Conservation (phyloP, 2,888 invertebrate genomes). For the Marasmarcha lunaedactyla region DNA sequence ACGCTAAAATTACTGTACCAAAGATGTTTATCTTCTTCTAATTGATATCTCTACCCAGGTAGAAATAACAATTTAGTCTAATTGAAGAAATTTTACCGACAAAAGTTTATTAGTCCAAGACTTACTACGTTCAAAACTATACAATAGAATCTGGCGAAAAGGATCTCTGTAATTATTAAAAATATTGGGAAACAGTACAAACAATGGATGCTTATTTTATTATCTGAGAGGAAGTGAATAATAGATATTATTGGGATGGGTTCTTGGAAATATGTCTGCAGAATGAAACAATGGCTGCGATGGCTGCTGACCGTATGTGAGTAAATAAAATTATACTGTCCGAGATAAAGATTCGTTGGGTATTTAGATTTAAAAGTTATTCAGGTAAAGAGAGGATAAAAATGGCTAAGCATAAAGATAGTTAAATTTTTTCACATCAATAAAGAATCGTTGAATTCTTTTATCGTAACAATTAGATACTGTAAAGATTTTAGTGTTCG, state of each 20-base stretch:
- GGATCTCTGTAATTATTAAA: conserved; percentile 41
- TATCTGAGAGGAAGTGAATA: conserved; percentile 62
- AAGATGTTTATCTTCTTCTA: too few species aligned
- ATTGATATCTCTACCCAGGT: too few species aligned
- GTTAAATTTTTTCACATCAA: too few species aligned
- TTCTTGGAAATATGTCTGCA: conserved; percentile 38
- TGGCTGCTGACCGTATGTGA: conserved; percentile 32
- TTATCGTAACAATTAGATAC: too few species aligned
- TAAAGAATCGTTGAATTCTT: too few species aligned
- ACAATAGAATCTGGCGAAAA: conserved; percentile 30
- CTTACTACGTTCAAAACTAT: conserved; percentile 18
- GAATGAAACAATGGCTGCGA: conserved; percentile 42
- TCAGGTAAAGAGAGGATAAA: too few species aligned
- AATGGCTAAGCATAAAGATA: too few species aligned
- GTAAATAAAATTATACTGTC: conserved; percentile 17
- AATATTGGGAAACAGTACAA: conserved; percentile 46
- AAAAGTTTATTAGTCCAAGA: conserved; percentile 10
- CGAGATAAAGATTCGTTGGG: conserved; percentile 18
- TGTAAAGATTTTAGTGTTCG: too few species aligned
- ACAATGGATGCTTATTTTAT: conserved; percentile 51
- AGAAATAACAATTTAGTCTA: background rate
- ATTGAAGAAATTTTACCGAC: conserved; percentile 14
- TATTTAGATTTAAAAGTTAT: too few species aligned
- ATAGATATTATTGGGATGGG: conserved; percentile 49
- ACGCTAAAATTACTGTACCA: too few species aligned